A percentile compares a stretch with the other conserved stretches of the same genome.
Conservation (phyloP, 2,113 vertebrate genomes). For the Noturus placidus region DNA sequence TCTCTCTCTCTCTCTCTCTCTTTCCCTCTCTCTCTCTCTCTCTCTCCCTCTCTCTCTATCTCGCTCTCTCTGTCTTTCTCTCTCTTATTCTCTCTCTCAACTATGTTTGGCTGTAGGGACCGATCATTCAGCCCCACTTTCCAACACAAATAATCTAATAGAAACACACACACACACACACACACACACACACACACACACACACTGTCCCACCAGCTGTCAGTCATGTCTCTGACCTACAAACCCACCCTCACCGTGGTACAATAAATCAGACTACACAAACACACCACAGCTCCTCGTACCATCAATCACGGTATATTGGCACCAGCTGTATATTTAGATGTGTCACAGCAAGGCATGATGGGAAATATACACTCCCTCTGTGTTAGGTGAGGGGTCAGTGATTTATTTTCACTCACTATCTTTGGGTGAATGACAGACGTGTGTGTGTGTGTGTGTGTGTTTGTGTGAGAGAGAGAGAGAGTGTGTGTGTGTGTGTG, state of each 20-base stretch:
- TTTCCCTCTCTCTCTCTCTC: too few relatives aligned
- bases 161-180: conserved; percentile 40
- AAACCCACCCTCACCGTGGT: conserved; percentile 58
- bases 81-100: conserved; percentile 36
- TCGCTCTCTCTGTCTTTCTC: conserved; percentile 34
- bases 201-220: conserved; percentile 64
- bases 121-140: conserved; percentile 21
- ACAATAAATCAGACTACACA: conserved; percentile 66
- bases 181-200: conserved; percentile 56
- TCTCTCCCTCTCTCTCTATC: not conserved
- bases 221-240: conserved; percentile 60
- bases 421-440: conserved; percentile 12
- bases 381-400: conserved; percentile 54
- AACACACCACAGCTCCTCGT: conserved; percentile 63
- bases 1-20: conserved; percentile 37
- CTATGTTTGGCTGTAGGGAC: conserved; percentile 52
- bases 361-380: conserved; percentile 61
- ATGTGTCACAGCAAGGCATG: conserved; percentile 55
- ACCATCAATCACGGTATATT: conserved; percentile 66
- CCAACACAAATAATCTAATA: conserved; percentile 73
- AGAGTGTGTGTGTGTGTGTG: conserved; percentile 20
- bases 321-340: conserved; percentile 53
- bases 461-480: too few relatives aligned
- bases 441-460: conserved; percentile 15
- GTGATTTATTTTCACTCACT: conserved; percentile 65